Evolutionary conservation across 2,888 invertebrate species (phyloP), one percentile per base, ranked within the genome.

Genomic region (Tolmerus cingulatus): DNA sequence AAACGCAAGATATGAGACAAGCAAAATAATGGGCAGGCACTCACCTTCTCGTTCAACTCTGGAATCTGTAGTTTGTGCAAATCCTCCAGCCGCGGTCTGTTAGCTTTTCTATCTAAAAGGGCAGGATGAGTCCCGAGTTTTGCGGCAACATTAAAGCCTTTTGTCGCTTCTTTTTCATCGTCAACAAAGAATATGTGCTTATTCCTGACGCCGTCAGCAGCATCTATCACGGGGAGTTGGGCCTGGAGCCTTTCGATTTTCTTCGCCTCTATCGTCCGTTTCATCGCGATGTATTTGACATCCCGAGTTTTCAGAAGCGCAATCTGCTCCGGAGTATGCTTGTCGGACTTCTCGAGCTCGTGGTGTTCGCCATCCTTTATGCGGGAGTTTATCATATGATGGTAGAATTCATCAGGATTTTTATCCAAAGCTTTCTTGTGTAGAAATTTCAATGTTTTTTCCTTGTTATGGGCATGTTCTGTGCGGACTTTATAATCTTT

Each of bases 351-450:
- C 34, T 94, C 93, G 55, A 95, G 93, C 90, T 97, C 95, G 91
- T 95, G 95, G 90, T 96, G 96, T 87, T 93, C 93, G 90, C 94
- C 95, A 90, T 94, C 92, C 88, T 94, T 92, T 0, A 96, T 93
- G 92, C 95, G 95, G 0, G 98, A 97, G 91, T 97, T 98, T 87
- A 98, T 95, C 99, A 99, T 99, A 91, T 98, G 98, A 93, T 97
- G 98, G 92, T 99, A 97, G 93, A 99, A 99, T 92, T 99, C 99
- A 95, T 99, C 99, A 0, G 98, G 98, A 93, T 99, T 99, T 92
- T 96, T 97, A 91, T 98, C 96, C 30, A 97, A 93, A 0, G 98
- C 98, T 88, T 97, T 95, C 91, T 96, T 96, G 87, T 96, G 95
- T 86, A 99, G 92, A 40, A 96, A 92, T 91, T 97, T 97, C 1